phyloP scores from a whole-genome alignment of 1,140 invertebrate genomes.

The Drosophila arizonae region DNA sequence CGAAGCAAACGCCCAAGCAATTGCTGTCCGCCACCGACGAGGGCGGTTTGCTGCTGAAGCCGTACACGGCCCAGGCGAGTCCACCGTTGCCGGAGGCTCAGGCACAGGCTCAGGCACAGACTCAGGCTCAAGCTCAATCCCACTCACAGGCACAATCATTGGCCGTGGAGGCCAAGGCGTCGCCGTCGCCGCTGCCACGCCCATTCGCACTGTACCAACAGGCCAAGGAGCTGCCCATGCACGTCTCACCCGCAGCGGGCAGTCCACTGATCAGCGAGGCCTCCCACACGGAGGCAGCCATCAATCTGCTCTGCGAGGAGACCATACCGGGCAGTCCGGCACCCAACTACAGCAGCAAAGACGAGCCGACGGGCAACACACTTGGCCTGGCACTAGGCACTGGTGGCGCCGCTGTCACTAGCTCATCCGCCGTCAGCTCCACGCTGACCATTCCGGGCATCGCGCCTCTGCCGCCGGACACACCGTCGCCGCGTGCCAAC shows the following conservation, averaged over 20 bases:
- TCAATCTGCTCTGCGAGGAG: conserved; percentile 92
- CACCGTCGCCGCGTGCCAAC: conserved; percentile 22
- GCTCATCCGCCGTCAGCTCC: not conserved
- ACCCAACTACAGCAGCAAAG: conserved; percentile 84
- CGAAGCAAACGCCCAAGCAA: conserved; percentile 3
- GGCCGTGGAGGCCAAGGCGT: conserved; percentile 11
- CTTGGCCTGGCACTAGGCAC: not conserved
- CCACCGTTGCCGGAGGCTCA: not conserved
- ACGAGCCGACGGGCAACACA: conserved; percentile 46
- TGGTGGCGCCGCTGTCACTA: not conserved
- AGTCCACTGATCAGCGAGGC: conserved; percentile 71
- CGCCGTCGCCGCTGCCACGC: conserved; percentile 16
- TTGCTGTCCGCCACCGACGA: not conserved
- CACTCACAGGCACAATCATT: not conserved
- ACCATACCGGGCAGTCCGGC: conserved; percentile 94
- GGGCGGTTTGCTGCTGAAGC: conserved; percentile 37
- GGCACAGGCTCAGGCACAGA: not conserved
- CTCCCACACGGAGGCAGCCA: conserved; percentile 82
- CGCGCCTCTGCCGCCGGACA: conserved; percentile 44
- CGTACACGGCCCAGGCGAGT: conserved; percentile 33
- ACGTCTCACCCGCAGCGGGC: conserved; percentile 50
- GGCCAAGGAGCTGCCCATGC: conserved; percentile 38
- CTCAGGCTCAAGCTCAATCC: not conserved
- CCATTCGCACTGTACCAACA: conserved; percentile 53
- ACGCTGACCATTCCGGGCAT: conserved; percentile 49